These are phyloP conservation scores for Clitarchus hookeri DNA, from an alignment of 2,888 invertebrate species.

Conservation along the genomic window DNA sequence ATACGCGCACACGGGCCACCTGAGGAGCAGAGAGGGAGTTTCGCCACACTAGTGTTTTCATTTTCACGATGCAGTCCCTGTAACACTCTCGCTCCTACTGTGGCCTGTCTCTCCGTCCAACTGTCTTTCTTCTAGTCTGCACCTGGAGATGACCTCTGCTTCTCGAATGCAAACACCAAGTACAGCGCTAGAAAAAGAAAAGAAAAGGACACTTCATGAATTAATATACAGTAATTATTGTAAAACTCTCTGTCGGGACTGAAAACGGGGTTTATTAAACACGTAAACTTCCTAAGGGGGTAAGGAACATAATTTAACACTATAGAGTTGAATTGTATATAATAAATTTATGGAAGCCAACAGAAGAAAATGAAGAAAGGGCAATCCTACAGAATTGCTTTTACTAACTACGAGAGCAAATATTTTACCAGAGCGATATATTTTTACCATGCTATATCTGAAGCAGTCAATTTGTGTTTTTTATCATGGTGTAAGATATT, in stretches of 20 bases:
- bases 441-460: too few relatives aligned
- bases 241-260: neutral
- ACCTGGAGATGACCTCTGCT: slow-evolving; percentile 60
- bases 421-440: too few relatives aligned
- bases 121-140: neutral
- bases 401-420: too few relatives aligned
- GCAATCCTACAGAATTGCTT: too few relatives aligned
- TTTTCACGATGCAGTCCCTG: neutral
- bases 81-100: neutral
- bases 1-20: neutral
- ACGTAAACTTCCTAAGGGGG: too few relatives aligned
- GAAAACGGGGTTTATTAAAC: neutral
- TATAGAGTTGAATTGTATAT: too few relatives aligned
- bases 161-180: slow-evolving; percentile 81
- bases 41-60: neutral
- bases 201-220: neutral
- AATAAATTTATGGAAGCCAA: too few relatives aligned
- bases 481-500: too few relatives aligned
- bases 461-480: too few relatives aligned
- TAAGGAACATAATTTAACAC: too few relatives aligned
- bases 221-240: slow-evolving; percentile 4
- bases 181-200: slow-evolving; percentile 70
- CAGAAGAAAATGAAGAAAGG: too few relatives aligned
- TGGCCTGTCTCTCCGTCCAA: neutral
- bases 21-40: neutral